Conservation (phyloP, 1,140 invertebrate species). For the Eupristina koningsbergeri region DNA sequence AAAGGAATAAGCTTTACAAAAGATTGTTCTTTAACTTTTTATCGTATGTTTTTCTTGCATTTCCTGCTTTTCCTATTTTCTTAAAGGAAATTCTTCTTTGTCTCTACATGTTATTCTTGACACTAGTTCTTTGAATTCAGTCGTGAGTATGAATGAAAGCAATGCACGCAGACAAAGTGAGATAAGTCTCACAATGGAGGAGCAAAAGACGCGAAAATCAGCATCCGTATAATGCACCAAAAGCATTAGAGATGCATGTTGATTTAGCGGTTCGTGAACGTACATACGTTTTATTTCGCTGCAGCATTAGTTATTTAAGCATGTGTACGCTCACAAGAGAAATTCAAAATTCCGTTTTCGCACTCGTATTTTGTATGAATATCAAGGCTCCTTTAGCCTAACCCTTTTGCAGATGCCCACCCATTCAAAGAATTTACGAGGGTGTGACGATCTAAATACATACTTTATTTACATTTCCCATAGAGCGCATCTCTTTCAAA, state of each 20-base stretch:
- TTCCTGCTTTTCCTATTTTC: neutral
- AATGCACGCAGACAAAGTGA: neutral
- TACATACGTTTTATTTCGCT: neutral
- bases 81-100: neutral
- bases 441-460: neutral
- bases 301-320: neutral
- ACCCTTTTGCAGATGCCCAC: neutral
- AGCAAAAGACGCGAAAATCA: too few relatives aligned
- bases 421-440: conserved; percentile 21
- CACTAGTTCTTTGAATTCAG: neutral
- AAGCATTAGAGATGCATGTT: neutral
- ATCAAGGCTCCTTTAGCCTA: neutral
- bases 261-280: neutral
- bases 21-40: neutral
- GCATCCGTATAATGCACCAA: too few relatives aligned
- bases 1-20: too few relatives aligned
- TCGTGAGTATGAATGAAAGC: neutral
- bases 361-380: neutral
- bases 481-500: neutral
- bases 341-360: neutral
- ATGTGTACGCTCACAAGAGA: conserved; percentile 1
- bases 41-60: neutral
- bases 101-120: neutral
- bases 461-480: neutral
- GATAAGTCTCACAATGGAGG: neutral